phyloP scores from a whole-genome alignment of 1,140 invertebrate genomes.

The Halictus rubicundus region DNA sequence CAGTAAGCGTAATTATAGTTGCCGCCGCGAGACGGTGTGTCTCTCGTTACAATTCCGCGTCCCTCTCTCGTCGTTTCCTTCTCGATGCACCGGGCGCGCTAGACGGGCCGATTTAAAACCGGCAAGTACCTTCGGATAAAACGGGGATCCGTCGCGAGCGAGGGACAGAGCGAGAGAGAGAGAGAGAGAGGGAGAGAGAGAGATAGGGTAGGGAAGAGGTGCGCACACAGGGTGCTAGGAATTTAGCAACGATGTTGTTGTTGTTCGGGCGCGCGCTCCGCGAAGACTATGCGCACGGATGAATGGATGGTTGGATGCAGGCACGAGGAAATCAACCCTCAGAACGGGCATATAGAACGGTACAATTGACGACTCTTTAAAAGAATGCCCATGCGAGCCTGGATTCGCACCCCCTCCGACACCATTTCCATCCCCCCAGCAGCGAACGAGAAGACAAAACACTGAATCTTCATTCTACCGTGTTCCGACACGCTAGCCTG shows the following conservation, averaged over 20 bases:
- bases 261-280: constrained; percentile 61
- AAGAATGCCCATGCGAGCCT: constrained; percentile 76
- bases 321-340: constrained; percentile 70
- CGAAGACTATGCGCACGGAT: constrained; percentile 53
- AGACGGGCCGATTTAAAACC: constrained; percentile 45
- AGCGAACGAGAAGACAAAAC: constrained; percentile 75
- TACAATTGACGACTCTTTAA: constrained; percentile 79
- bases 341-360: constrained; percentile 68
- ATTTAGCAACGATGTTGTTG: constrained; percentile 69
- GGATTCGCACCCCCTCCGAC: constrained; percentile 66
- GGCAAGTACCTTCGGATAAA: constrained; percentile 53
- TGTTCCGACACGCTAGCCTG: constrained; percentile 71
- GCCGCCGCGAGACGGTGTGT: constrained; percentile 19
- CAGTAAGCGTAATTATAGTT: constrained; percentile 51
- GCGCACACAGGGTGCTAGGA: constrained; percentile 31
- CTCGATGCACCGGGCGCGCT: constrained; percentile 50
- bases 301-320: constrained; percentile 57
- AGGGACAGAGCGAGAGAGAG: no score
- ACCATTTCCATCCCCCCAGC: constrained; percentile 51
- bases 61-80: constrained; percentile 50
- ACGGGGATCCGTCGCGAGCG: not conserved
- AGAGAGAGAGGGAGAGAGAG: no score
- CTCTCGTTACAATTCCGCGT: constrained; percentile 50
- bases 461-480: constrained; percentile 78
- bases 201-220: no score